Percentiles rank a stretch among this genome's conserved stretches.
Conservation (phyloP, 2,113 vertebrate genomes). For the Mus pahari region DNA sequence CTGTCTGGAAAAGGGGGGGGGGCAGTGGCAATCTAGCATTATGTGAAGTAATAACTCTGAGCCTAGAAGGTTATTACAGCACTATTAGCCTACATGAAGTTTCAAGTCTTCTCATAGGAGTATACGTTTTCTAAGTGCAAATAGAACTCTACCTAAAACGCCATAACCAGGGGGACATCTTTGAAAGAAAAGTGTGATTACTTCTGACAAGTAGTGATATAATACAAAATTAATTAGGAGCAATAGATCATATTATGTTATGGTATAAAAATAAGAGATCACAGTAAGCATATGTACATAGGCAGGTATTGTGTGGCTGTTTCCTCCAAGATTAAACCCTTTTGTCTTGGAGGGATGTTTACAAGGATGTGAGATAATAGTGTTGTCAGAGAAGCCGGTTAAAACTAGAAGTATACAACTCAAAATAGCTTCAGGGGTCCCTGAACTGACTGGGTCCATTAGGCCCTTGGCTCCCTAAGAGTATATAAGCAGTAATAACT, state of each 20-base stretch:
- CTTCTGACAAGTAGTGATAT: neutral
- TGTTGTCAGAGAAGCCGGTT: neutral
- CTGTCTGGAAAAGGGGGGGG: neutral
- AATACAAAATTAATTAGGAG: neutral
- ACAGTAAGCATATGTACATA: neutral
- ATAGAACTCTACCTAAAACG: neutral
- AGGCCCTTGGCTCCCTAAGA: neutral
- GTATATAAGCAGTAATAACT: neutral
- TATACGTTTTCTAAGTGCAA: neutral
- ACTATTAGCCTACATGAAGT: neutral
- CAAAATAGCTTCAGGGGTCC: neutral
- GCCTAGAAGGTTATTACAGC: neutral
- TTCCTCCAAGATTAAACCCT: neutral
- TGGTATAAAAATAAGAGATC: neutral
- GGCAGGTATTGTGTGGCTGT: neutral
- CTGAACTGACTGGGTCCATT: neutral
- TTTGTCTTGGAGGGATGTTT: neutral
- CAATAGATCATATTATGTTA: neutral
- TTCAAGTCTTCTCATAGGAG: neutral
- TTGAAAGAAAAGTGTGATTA: neutral
- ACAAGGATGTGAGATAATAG: neutral
- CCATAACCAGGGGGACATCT: neutral
- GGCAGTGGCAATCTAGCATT: neutral
- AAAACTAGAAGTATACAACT: neutral
- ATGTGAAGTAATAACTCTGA: neutral